Conservation (phyloP, 2,797 vertebrate species). For the Bovichtus variegatus region DNA sequence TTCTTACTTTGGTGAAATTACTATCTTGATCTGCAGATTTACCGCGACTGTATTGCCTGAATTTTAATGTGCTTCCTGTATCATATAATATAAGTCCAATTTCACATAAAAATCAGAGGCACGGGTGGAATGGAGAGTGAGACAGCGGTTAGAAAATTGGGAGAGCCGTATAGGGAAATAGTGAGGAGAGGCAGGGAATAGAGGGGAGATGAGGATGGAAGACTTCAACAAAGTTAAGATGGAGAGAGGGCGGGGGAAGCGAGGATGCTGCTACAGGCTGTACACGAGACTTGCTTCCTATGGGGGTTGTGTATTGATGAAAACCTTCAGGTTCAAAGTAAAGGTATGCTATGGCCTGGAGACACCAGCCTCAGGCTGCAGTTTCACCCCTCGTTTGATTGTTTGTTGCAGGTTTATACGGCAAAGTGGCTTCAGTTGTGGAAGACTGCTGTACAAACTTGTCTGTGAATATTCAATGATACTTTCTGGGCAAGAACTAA, state of each 20-base stretch:
- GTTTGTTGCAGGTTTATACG: constrained; percentile 56
- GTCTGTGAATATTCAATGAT: constrained; percentile 48
- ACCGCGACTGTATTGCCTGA: constrained; percentile 6
- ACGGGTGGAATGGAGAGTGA: constrained; percentile 12
- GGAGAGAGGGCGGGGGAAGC: constrained; percentile 22
- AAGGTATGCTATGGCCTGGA: constrained; percentile 56
- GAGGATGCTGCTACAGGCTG: constrained; percentile 44
- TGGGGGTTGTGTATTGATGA: constrained; percentile 57
- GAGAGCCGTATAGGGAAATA: constrained; percentile 22
- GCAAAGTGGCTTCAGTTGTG: constrained; percentile 38
- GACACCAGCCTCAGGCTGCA: constrained; percentile 34
- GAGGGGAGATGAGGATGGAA: constrained; percentile 31
- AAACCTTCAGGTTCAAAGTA: constrained; percentile 64
- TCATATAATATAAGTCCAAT: background rate
- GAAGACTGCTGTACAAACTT: constrained; percentile 34
- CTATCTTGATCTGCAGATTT: constrained; percentile 14
- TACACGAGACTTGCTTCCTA: constrained; percentile 40
- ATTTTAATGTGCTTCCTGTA: constrained; percentile 12
- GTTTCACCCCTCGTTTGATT: constrained; percentile 56
- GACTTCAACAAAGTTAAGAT: constrained; percentile 39
- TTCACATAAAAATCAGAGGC: constrained; percentile 25
- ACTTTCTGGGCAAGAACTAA: constrained; percentile 21
- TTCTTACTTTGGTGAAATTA: constrained; percentile 16
- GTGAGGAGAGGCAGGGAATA: constrained; percentile 13
- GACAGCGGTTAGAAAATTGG: constrained; percentile 3